Conservation (phyloP, 1,140 invertebrate genomes). For the Frieseomelitta varia region DNA sequence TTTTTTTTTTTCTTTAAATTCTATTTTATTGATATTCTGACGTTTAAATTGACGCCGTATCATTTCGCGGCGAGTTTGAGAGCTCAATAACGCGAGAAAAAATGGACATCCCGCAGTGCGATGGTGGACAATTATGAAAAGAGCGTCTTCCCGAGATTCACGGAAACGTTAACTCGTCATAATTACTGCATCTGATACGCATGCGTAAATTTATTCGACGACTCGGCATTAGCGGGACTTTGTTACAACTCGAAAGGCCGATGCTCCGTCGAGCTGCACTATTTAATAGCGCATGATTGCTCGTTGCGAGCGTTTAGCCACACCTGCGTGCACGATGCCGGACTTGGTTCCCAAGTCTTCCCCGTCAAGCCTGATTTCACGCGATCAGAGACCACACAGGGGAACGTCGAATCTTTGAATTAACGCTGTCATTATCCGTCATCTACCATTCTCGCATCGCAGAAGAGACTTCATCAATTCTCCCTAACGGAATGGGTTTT, state of each 20-base stretch:
- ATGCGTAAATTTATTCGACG: conserved; percentile 43
- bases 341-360: conserved; percentile 50
- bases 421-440: conserved; percentile 5
- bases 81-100: too few species aligned
- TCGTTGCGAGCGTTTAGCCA: conserved; percentile 60
- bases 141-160: not conserved
- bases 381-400: conserved; percentile 13
- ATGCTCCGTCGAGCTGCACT: conserved; percentile 39
- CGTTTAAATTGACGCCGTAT: not conserved
- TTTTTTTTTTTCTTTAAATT: too few species aligned
- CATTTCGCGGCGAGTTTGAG: not conserved
- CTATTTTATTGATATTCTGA: not conserved
- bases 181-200: conserved; percentile 44
- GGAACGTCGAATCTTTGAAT: conserved; percentile 34
- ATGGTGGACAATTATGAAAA: not conserved
- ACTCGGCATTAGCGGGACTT: conserved; percentile 28
- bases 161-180: conserved; percentile 11
- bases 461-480: not conserved
- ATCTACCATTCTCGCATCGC: not conserved
- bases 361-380: conserved; percentile 47
- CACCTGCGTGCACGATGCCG: conserved; percentile 52
- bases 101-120: not conserved
- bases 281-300: conserved; percentile 67
- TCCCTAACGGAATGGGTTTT: not conserved
- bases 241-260: conserved; percentile 26